Conservation (phyloP, 2,888 invertebrate species). For the Rhamnusium bicolor region DNA sequence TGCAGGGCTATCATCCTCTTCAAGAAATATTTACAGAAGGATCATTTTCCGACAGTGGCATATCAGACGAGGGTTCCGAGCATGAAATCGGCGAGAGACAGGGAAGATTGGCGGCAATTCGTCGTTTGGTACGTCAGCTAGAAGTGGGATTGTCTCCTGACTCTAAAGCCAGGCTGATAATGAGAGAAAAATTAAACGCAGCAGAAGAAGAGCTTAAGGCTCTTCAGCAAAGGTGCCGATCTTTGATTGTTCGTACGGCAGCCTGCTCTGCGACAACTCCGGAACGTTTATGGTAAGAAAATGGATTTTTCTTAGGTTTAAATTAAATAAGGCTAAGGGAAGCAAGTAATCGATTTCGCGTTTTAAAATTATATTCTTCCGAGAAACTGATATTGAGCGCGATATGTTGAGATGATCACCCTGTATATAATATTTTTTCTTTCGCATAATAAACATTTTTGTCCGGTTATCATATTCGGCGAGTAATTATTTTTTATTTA, state of each 20-base stretch:
- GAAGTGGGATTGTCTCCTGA: slow-evolving; percentile 80
- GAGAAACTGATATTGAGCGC: no score
- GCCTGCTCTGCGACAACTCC: slow-evolving; percentile 66
- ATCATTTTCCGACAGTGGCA: slow-evolving; percentile 85
- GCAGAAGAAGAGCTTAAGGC: slow-evolving; percentile 81
- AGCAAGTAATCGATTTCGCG: no score
- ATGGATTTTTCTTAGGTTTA: neutral
- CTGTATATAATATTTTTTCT: no score
- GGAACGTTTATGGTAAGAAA: slow-evolving; percentile 55
- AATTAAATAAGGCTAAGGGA: no score
- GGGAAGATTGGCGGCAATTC: slow-evolving; percentile 78
- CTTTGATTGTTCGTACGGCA: slow-evolving; percentile 75
- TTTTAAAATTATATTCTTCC: neutral
- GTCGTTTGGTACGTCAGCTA: slow-evolving; percentile 79
- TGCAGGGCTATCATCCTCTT: slow-evolving; percentile 68
- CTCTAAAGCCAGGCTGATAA: slow-evolving; percentile 77
- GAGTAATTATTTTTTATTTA: no score
- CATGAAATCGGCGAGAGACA: slow-evolving; percentile 80
- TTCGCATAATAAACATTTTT: no score
- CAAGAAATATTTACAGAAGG: slow-evolving; percentile 72
- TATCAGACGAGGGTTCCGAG: slow-evolving; percentile 83
- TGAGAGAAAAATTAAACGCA: slow-evolving; percentile 81
- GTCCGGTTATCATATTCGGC: no score
- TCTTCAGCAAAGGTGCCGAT: slow-evolving; percentile 81
- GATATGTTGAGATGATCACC: no score